phyloP scores from a whole-genome alignment of 2,888 invertebrate genomes.

The Leptogaster cylindrica region DNA sequence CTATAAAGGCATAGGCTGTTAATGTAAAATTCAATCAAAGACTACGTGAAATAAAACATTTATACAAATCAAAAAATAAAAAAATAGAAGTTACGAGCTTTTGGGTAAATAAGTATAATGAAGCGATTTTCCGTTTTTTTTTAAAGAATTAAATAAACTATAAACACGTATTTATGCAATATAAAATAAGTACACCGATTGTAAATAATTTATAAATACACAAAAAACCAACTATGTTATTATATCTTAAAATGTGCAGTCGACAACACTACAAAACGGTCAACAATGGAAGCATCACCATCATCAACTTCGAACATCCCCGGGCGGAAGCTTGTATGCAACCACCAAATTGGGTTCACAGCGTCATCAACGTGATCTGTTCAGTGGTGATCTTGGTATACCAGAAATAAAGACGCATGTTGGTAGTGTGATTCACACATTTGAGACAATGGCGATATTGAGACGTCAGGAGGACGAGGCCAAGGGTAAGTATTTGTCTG shows the following conservation, averaged over 20 bases:
- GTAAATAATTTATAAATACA: conserved; percentile 40
- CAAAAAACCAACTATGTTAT: conserved; percentile 29
- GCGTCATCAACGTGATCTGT: conserved; percentile 59
- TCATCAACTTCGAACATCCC: neutral
- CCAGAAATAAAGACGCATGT: conserved; percentile 61
- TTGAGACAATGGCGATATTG: conserved; percentile 59
- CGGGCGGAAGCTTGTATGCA: conserved; percentile 5
- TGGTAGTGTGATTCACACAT: conserved; percentile 61
- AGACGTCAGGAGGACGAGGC: conserved; percentile 51
- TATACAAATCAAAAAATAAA: neutral
- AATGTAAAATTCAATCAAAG: conserved; percentile 22
- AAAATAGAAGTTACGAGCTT: conserved; percentile 16
- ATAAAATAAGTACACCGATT: conserved; percentile 22
- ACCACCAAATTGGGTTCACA: conserved; percentile 54
- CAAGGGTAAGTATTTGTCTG: conserved; percentile 28
- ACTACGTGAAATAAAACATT: neutral
- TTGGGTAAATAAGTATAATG: conserved; percentile 15
- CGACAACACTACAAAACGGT: conserved; percentile 50
- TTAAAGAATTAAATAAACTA: too few relatives aligned
- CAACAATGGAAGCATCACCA: conserved; percentile 43
- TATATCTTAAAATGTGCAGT: conserved; percentile 49
- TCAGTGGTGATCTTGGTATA: conserved; percentile 61
- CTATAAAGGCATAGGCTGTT: conserved; percentile 1
- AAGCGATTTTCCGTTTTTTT: too few relatives aligned
- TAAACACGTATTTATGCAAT: neutral